Evolutionary conservation across 2,113 vertebrate genomes (phyloP), one percentile per base, ranked within the genome.

Genomic region (Chaenogobius annularis): DNA sequence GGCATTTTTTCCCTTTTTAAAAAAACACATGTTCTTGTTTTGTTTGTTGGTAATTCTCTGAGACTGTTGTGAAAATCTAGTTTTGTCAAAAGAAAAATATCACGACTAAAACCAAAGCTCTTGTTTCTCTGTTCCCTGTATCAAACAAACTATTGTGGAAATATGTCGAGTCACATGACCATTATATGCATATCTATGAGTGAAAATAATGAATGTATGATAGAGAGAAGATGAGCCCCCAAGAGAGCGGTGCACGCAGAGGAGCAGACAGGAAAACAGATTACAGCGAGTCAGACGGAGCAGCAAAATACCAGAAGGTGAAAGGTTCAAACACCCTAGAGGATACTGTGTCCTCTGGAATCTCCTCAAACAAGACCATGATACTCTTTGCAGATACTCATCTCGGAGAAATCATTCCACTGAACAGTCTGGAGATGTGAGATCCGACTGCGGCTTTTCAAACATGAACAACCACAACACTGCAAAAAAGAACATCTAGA

Each of bases 251-350:
- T 10, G 69, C 19, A 61, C 5, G 65, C 62, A 75, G 70, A 85
- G 70, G 26, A 66, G 69, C 73, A 82, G 74, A 83, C 81, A 81
- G 87, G 89, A 83, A 89, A 88, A 90, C 78, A 87, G 80, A 84
- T 85, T 79, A 87, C 59, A 23, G 62, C 55, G 74, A 79, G 68
- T 54, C 44, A 79, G 74, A 37, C 73, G 70, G 72, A 80, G 22
- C 68, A 65, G 72, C 78, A 72, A 84, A 86, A 85, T 85, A 88
- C 79, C 80, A 83, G 74, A 82, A 74, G 74, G 75, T 74, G 72
- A 83, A 81, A 73, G 80, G 70, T 79, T 59, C 71, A 76, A 75
- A 76, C 83, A 77, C 55, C 67, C 55, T 52, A 78, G 70, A 82
- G 75, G 69, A 77, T 72, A 86, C 46, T 0, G 43, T 77, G 72